phyloP scores from a whole-genome alignment of 2,888 invertebrate species.

The Rutpela maculata region DNA sequence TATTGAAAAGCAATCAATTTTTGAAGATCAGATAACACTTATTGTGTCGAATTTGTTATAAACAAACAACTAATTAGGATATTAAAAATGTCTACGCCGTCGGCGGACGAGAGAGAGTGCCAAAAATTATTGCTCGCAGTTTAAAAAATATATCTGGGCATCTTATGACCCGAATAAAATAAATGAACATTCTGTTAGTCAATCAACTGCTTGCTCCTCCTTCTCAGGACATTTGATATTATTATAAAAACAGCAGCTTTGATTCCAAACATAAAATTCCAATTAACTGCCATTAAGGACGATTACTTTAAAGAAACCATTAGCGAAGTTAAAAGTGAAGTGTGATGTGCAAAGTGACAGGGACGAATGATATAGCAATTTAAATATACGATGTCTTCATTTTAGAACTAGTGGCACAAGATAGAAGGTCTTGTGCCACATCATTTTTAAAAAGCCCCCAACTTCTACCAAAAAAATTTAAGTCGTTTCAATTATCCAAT shows the following conservation, averaged over 20 bases:
- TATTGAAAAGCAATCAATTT: slow-evolving; percentile 12
- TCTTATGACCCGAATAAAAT: slow-evolving; percentile 1
- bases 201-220: slow-evolving; percentile 1
- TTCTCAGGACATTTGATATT: not conserved
- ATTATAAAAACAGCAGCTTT: not conserved
- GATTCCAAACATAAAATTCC: not conserved
- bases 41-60: slow-evolving; percentile 16
- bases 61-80: slow-evolving; percentile 18
- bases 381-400: not conserved
- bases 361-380: not conserved
- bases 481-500: too few species aligned
- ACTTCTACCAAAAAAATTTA: too few species aligned
- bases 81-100: slow-evolving; percentile 8
- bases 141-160: not conserved
- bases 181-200: not conserved
- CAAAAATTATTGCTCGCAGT: not conserved
- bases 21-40: slow-evolving; percentile 21
- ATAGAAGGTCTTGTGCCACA: too few species aligned
- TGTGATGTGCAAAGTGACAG: not conserved
- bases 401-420: too few species aligned
- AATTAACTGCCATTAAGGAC: not conserved
- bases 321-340: not conserved
- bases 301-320: not conserved
- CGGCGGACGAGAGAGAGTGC: not conserved
- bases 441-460: too few species aligned